Evolutionary conservation across 1,140 invertebrate genomes (phyloP).

Genomic region (Oncopeltus fasciatus): DNA sequence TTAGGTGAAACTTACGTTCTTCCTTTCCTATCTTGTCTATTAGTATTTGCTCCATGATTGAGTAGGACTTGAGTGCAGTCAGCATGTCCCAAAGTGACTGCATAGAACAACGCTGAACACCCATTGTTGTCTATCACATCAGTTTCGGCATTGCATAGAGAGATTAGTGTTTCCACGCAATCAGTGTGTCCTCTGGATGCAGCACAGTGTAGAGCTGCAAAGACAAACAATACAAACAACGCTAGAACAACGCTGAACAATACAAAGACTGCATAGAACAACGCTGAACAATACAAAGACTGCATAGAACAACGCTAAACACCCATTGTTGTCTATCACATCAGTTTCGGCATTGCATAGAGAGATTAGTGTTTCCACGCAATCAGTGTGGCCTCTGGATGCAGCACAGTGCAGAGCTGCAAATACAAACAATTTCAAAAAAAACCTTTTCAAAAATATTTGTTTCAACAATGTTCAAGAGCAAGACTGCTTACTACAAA

Average conservation of each 20-base stretch:
- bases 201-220: conserved; percentile 89
- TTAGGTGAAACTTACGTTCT: conserved; percentile 58
- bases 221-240: no score
- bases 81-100: conserved; percentile 86
- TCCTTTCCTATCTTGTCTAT: conserved; percentile 82
- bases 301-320: conserved; percentile 90
- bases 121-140: conserved; percentile 78
- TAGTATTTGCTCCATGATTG: conserved; percentile 74
- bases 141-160: conserved; percentile 72
- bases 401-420: conserved; percentile 89
- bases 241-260: no score
- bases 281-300: no score
- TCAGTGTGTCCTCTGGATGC: conserved; percentile 86
- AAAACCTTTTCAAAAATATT: no score
- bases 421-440: no score
- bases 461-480: no score
- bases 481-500: no score
- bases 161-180: conserved; percentile 78
- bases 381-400: conserved; percentile 83
- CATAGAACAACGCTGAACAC: conserved; percentile 91
- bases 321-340: conserved; percentile 74
- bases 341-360: conserved; percentile 77
- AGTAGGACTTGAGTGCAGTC: conserved; percentile 82
- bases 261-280: no score
- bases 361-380: conserved; percentile 78